Conservation (phyloP, 2,888 invertebrate genomes). For the Hirtodrosophila cameraria region DNA sequence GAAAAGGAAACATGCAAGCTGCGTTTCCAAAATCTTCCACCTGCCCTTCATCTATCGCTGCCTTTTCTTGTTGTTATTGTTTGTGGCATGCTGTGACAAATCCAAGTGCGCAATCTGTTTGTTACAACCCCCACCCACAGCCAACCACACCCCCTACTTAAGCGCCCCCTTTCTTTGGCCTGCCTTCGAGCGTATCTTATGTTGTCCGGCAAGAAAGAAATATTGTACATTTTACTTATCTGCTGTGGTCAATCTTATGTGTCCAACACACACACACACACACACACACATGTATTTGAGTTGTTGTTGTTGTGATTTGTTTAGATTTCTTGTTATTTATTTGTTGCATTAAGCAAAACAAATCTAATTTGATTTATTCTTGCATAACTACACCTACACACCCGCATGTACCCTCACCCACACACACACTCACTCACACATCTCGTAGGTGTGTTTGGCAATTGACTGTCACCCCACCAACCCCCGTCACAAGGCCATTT, state of each 20-base stretch:
- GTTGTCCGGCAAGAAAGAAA: slow-evolving; percentile 65
- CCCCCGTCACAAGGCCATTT: background rate
- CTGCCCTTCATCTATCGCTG: background rate
- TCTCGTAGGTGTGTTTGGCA: slow-evolving; percentile 13
- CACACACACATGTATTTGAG: slow-evolving; percentile 15
- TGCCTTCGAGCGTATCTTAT: slow-evolving; percentile 27
- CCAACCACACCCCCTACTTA: background rate
- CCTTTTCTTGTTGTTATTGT: background rate
- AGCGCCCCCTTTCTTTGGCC: background rate
- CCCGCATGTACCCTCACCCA: slow-evolving; percentile 9
- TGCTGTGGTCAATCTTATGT: slow-evolving; percentile 41
- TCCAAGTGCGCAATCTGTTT: slow-evolving; percentile 43
- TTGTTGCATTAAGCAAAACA: slow-evolving; percentile 66
- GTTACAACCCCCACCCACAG: slow-evolving; percentile 10
- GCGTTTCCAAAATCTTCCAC: slow-evolving; percentile 6
- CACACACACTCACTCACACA: slow-evolving; percentile 4
- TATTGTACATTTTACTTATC: slow-evolving; percentile 52
- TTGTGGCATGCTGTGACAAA: slow-evolving; percentile 46
- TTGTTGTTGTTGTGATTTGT: slow-evolving; percentile 60
- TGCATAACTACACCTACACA: slow-evolving; percentile 23
- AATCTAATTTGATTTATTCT: slow-evolving; percentile 75
- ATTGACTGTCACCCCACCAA: background rate
- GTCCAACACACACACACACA: slow-evolving; percentile 11
- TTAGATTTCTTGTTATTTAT: slow-evolving; percentile 75
- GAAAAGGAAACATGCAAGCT: slow-evolving; percentile 49